Conservation (phyloP, 2,113 vertebrate species). For the Boleophthalmus pectinirostris region DNA sequence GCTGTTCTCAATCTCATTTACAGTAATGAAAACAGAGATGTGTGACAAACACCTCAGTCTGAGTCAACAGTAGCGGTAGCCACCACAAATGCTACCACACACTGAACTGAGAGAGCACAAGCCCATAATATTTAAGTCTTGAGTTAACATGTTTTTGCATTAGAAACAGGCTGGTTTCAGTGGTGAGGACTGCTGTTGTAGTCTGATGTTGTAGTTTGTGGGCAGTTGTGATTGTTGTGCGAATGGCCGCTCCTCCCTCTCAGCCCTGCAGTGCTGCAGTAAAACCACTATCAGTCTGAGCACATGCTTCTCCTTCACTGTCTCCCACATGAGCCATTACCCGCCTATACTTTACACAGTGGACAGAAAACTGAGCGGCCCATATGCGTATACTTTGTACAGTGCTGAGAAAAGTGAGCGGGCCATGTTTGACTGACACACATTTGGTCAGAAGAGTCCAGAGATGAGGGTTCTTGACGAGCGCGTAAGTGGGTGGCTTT, state of each 20-base stretch:
- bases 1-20: conserved; percentile 9
- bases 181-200: conserved; percentile 19
- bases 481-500: conserved; percentile 23
- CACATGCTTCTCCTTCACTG: conserved; percentile 58
- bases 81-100: conserved; percentile 21
- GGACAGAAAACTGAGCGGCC: conserved; percentile 1
- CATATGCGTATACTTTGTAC: conserved; percentile 32
- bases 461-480: conserved; percentile 19
- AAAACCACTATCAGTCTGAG: conserved; percentile 68
- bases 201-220: conserved; percentile 26
- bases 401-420: not conserved
- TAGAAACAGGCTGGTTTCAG: conserved; percentile 9
- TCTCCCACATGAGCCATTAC: conserved; percentile 31
- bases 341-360: conserved; percentile 27
- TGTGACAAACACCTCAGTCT: conserved; percentile 29
- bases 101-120: not conserved
- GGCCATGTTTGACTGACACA: conserved; percentile 18
- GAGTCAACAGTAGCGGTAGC: conserved; percentile 46
- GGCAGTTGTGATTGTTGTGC: conserved; percentile 50
- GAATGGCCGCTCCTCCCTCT: conserved; percentile 47
- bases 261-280: conserved; percentile 72
- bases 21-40: conserved; percentile 25
- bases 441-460: not conserved
- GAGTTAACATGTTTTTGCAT: conserved; percentile 8
- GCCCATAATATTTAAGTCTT: not conserved